A percentile compares a stretch with the other conserved stretches of the same genome.
Evolutionary conservation across 2,888 invertebrate species (phyloP).

Genomic region (Agapostemon virescens): DNA sequence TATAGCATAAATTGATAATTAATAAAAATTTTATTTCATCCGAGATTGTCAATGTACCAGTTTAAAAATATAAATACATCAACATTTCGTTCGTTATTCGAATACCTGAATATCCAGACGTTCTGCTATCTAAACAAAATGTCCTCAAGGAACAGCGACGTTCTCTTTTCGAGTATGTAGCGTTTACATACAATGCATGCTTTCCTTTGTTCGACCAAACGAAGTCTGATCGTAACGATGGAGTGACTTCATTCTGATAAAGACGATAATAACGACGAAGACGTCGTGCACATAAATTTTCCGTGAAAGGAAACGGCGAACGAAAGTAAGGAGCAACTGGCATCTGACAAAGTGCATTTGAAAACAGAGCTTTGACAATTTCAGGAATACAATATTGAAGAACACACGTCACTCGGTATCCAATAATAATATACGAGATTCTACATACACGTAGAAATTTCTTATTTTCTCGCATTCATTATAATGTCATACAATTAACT

Average conservation of each 20-base stretch:
- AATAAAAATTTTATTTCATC: not conserved
- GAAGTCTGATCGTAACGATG: constrained; percentile 2
- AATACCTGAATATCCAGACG: not conserved
- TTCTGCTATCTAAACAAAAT: not conserved
- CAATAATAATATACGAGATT: not conserved
- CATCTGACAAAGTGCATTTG: not conserved
- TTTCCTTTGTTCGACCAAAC: not conserved
- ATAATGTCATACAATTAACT: not conserved
- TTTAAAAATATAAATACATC: not conserved
- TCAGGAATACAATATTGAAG: not conserved
- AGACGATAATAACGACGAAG: not conserved
- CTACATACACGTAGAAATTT: not conserved
- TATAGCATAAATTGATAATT: no score
- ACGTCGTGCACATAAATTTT: not conserved
- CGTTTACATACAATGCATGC: not conserved
- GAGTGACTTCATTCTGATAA: not conserved
- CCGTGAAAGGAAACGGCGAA: not conserved
- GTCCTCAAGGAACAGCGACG: not conserved
- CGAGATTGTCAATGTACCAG: not conserved
- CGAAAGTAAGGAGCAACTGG: not conserved
- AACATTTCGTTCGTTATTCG: no score
- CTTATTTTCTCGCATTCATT: not conserved
- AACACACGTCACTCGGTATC: not conserved
- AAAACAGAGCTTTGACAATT: not conserved
- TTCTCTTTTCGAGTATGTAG: not conserved